Conservation (phyloP, 2,888 invertebrate species). For the Tiliacea citrago region DNA sequence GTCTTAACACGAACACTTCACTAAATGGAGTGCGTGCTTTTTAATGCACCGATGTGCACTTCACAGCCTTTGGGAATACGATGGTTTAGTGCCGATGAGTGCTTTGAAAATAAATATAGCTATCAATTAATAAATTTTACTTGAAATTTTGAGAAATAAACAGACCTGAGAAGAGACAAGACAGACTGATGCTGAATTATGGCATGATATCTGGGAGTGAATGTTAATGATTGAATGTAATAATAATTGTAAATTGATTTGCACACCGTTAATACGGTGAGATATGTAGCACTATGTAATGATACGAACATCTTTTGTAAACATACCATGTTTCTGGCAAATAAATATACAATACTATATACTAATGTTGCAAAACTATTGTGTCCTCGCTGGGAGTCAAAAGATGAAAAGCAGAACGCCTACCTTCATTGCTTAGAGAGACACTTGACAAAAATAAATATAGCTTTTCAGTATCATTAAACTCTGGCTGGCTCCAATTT, state of each 20-base stretch:
- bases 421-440: neutral
- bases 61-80: constrained; percentile 47
- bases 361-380: neutral
- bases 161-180: neutral
- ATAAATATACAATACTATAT: too few relatives aligned
- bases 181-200: neutral
- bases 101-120: constrained; percentile 34
- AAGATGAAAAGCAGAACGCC: neutral
- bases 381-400: neutral
- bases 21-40: constrained; percentile 71
- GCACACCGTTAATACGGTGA: too few relatives aligned
- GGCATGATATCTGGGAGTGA: neutral
- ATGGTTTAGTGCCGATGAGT: constrained; percentile 31
- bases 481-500: neutral
- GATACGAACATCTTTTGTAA: too few relatives aligned
- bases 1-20: constrained; percentile 68
- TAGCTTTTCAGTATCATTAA: neutral
- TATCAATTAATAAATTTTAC: constrained; percentile 24
- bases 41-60: constrained; percentile 67
- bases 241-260: too few relatives aligned
- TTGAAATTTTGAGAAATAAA: neutral
- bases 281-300: too few relatives aligned
- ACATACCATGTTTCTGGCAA: too few relatives aligned
- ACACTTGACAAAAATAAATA: neutral
- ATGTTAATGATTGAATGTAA: neutral